Conservation (phyloP, 2,797 vertebrate genomes). For the Meriones psammophilus region DNA sequence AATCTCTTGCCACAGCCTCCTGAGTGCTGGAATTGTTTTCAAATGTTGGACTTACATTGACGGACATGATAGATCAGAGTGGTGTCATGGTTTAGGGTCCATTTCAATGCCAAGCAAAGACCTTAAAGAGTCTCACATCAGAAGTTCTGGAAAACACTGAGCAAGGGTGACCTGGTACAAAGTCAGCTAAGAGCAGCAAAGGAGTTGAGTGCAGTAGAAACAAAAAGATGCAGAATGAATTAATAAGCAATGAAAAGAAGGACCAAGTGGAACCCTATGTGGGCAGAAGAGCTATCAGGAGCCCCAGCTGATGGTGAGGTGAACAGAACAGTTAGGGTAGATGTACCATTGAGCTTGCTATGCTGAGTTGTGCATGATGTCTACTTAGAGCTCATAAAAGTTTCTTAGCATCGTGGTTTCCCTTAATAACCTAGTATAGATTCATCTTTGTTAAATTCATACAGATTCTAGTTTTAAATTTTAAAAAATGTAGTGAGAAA, state of each 20-base stretch:
- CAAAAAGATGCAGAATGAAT: background rate
- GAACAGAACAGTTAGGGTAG: background rate
- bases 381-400: background rate
- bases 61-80: background rate
- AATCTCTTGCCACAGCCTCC: background rate
- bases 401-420: background rate
- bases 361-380: background rate
- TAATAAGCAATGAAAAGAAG: background rate
- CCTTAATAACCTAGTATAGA: background rate
- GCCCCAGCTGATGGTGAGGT: background rate
- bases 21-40: background rate
- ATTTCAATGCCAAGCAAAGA: background rate
- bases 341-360: fast-evolving
- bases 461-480: conserved; percentile 38
- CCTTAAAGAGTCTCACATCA: background rate
- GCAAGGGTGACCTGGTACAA: background rate
- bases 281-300: background rate
- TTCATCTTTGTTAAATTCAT: conserved; percentile 6
- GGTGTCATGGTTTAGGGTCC: background rate
- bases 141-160: background rate
- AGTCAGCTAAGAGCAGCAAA: background rate
- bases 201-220: background rate
- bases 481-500: conserved; percentile 24
- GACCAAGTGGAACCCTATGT: background rate
- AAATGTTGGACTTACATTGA: background rate